Base-by-base conservation (phyloP, 2,797 vertebrate species). In the Melanotaenia parkinsoni region DNA sequence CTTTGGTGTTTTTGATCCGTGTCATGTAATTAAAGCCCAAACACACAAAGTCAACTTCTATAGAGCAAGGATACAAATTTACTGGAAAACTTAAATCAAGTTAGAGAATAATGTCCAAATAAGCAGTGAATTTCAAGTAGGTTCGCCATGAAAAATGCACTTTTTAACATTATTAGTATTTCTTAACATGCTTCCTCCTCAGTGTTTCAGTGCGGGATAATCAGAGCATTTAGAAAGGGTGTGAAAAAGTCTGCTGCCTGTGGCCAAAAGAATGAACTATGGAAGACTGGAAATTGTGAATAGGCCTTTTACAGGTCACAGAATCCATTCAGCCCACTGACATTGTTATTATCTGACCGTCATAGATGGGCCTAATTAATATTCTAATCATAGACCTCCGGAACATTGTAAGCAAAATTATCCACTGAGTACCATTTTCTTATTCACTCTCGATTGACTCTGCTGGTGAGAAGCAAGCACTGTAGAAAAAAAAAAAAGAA, bases 331-430 rank as follows among this genome's bases (percentile, higher is more conserved):
- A 98, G 84, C 89, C 86, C 84, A 68, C 88, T 94, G 95, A 96
- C 97, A 96, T 95, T 97, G 96, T 97, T 97, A 97, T 97, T 97
- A 96, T 96, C 94, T 92, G 71, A 95, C 93, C 94, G 94, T 96
- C 97, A 97, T 96, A 96, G 96, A 98, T 96, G 95, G 94, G 86
- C 94, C 96, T 98, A 96, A 97, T 99, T 99, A 96, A 98, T 98
- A 98, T 99, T 98, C 97, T 95, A 94, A 95, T 97, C 97, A 97
- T 96, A 98, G 95, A 93, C 96, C 81, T 80, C 71, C 61, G 63
- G 85, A 92, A 90, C 91, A 93, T 96, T 96, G 95, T 95, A 96
- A 95, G 96, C 90, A 92, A 95, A 96, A 97, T 96, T 91, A 95
- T 95, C 91, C 89, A 88, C 91, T 92, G 91, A 93, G 94, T 82